Evolutionary conservation across 2,888 invertebrate genomes (phyloP), one percentile per base, ranked within the genome.

Genomic region (Drosophila lutescens): DNA sequence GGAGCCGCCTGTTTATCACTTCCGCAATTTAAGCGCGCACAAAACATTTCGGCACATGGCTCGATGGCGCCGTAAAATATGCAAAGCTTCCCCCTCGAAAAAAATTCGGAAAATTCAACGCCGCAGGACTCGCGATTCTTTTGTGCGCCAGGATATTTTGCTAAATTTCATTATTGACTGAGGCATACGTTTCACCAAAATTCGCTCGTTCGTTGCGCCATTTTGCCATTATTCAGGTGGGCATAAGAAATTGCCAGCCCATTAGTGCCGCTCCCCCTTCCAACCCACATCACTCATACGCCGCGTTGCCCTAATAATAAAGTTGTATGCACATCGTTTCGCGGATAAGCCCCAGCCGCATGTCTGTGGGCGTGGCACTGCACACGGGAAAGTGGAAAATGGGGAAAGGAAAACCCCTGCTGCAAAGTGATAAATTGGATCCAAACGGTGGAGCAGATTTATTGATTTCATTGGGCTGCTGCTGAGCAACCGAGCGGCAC

Each of bases 371-470:
- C 79, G 77, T 81, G 79, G 61, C 68, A 50, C 62, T 63, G 73
- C 66, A 67, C 65, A 58, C 49, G 51, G 32, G 4, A 69, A 68
- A 43, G 58, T 56, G 65, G 57, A 68, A 69, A 62, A 74, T 58
- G 63, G 41, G 23, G 40, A 63, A 53, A 23, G 70, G 76, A 73
- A 78, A 77, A 46, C 26, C 44, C 26, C 66, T 74, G 40, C 76
- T 59, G 78, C 67, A 86, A 86, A 86, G 83, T 86, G 85, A 87
- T 87, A 86, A 87, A 86, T 86, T 86, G 86, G 84, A 86, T 88
- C 86, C 77, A 86, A 84, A 88, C 76, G 77, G 81, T 76, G 80
- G 74, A 84, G 86, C 86, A 86, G 88, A 88, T 86, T 86, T 86
- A 86, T 86, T 86, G 86, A 86, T 86, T 86, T 87, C 83, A 76